Conservation (phyloP, 2,113 vertebrate species). For the Asarcornis scutulata region DNA sequence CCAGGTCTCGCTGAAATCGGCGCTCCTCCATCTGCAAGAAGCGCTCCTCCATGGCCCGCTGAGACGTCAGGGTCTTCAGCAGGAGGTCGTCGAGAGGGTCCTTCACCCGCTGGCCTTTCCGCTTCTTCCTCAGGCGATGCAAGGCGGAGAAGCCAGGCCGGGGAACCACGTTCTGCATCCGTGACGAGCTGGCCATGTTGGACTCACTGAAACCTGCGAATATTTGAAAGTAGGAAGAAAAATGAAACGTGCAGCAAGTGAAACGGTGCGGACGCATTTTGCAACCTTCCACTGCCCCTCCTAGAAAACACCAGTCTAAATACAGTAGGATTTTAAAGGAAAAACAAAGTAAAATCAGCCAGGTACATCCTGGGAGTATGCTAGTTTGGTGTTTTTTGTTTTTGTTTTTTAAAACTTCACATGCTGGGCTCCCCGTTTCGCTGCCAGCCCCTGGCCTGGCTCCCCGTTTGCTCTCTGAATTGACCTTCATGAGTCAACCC, state of each 20-base stretch:
- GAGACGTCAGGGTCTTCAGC: slow-evolving; percentile 80
- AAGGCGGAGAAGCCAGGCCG: slow-evolving; percentile 23
- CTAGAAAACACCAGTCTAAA: background rate
- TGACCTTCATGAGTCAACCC: background rate
- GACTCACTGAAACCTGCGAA: slow-evolving; percentile 77
- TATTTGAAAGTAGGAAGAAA: background rate
- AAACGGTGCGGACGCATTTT: fast-evolving
- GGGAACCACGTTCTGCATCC: slow-evolving; percentile 16
- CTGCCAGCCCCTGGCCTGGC: background rate
- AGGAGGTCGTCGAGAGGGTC: slow-evolving; percentile 76
- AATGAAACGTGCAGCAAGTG: background rate
- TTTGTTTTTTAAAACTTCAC: background rate
- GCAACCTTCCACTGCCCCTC: background rate
- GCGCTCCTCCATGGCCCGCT: slow-evolving; percentile 81
- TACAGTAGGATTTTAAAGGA: background rate
- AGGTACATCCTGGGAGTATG: background rate
- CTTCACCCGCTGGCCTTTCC: slow-evolving; percentile 45
- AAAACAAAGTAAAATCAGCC: background rate
- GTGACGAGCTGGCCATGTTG: slow-evolving; percentile 72
- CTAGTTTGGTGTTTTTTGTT: fast-evolving
- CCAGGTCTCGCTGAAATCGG: slow-evolving; percentile 77
- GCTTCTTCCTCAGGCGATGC: slow-evolving; percentile 55
- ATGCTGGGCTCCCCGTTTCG: background rate
- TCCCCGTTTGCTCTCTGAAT: fast-evolving
- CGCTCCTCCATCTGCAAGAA: slow-evolving; percentile 81